These are phyloP conservation scores for Megaceryle maxima DNA, from an alignment of 2,113 vertebrate genomes.

Conservation along the genomic window DNA sequence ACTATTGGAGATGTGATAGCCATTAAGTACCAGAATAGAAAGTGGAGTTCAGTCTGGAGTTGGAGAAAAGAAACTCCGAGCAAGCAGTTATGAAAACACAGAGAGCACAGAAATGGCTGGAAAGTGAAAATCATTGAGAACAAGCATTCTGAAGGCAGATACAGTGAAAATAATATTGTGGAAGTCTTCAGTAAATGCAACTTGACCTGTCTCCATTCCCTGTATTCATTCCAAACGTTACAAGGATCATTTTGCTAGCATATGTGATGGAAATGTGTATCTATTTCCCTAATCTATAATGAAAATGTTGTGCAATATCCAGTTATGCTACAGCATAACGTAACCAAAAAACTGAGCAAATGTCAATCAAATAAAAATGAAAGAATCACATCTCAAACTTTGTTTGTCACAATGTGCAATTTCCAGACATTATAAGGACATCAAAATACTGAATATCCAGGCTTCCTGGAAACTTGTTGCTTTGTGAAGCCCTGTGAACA, in stretches of 20 bases:
- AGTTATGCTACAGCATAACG: not conserved
- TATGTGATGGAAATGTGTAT: fast-evolving
- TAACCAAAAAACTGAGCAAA: not conserved
- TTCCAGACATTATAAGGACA: not conserved
- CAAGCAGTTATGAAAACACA: not conserved
- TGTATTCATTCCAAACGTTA: not conserved
- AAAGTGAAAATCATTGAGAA: not conserved
- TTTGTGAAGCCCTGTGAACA: not conserved
- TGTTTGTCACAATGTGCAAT: not conserved
- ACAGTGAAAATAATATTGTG: not conserved
- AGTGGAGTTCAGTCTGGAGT: not conserved
- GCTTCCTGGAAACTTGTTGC: not conserved
- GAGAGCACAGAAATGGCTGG: not conserved
- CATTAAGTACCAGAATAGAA: not conserved
- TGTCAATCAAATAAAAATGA: not conserved
- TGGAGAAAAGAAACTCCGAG: not conserved
- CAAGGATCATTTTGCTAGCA: not conserved
- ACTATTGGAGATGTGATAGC: not conserved
- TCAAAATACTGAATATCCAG: not conserved
- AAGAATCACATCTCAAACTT: not conserved
- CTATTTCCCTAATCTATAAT: not conserved
- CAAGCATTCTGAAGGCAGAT: not conserved
- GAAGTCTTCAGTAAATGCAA: not conserved
- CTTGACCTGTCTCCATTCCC: not conserved
- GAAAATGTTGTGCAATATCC: not conserved